phyloP scores from a whole-genome alignment of 2,113 vertebrate species.

The Phalacrocorax aristotelis region DNA sequence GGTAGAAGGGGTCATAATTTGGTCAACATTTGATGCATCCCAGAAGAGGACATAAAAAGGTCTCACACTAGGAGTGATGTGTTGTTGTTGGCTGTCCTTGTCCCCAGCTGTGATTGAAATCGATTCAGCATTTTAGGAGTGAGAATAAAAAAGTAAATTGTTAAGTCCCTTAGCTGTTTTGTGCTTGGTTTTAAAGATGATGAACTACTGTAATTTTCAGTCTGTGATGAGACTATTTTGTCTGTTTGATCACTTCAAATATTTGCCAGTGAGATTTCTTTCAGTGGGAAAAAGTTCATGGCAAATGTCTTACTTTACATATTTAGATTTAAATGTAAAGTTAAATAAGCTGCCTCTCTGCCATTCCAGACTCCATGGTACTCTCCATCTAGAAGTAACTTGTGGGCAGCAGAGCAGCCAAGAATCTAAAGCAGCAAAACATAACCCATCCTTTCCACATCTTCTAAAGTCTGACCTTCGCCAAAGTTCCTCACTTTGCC shows the following conservation, averaged over 20 bases:
- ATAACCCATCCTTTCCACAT: not conserved
- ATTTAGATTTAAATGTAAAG: not conserved
- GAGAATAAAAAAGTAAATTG: slow-evolving; percentile 27
- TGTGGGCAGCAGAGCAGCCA: not conserved
- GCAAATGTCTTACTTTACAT: not conserved
- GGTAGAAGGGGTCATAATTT: slow-evolving; percentile 47
- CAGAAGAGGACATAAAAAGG: slow-evolving; percentile 41
- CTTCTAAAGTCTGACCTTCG: not conserved
- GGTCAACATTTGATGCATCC: slow-evolving; percentile 47
- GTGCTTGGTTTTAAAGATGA: not conserved
- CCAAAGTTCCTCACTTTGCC: not conserved
- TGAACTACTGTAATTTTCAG: not conserved
- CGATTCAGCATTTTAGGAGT: slow-evolving; percentile 15
- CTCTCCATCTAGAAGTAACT: not conserved
- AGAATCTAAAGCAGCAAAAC: not conserved
- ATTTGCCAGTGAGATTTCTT: not conserved
- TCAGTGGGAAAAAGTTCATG: not conserved
- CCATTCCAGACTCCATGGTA: not conserved
- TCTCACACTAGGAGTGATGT: slow-evolving; percentile 12
- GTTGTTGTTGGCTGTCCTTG: slow-evolving; percentile 50
- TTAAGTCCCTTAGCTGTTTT: not conserved
- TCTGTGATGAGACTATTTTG: not conserved
- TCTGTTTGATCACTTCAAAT: not conserved
- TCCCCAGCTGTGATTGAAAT: slow-evolving; percentile 24
- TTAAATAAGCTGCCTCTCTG: not conserved